A percentile compares a stretch with the other conserved stretches of the same genome.
Evolutionary conservation across 2,113 vertebrate genomes (phyloP).

Genomic region (Oriolus oriolus): DNA sequence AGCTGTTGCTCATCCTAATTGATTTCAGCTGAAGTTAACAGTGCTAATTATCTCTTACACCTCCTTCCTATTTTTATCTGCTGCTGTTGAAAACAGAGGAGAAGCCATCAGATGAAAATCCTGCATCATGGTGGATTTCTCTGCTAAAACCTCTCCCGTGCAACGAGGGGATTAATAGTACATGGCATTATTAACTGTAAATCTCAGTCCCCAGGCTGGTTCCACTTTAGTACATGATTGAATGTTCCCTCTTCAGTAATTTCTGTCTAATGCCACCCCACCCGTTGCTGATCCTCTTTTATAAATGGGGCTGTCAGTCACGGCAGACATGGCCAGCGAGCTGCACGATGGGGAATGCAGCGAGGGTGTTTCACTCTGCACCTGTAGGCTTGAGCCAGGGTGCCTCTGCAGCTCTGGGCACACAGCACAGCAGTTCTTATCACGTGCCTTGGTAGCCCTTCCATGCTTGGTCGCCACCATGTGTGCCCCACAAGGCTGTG

Average conservation of each 20-base stretch:
- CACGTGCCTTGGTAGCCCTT: not conserved
- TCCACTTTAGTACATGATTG: not conserved
- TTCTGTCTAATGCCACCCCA: not conserved
- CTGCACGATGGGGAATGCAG: not conserved
- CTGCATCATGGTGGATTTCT: not conserved
- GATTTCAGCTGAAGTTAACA: not conserved
- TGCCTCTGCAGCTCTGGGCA: not conserved
- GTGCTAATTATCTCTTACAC: not conserved
- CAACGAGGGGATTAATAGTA: not conserved
- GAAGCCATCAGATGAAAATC: not conserved
- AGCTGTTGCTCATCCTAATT: not conserved
- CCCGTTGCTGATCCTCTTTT: not conserved
- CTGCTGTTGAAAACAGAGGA: not conserved
- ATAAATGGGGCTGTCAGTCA: not conserved
- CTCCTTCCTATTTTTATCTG: not conserved
- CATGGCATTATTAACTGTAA: not conserved
- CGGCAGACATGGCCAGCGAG: fast-evolving
- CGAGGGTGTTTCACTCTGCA: fast-evolving
- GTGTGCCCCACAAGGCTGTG: not conserved
- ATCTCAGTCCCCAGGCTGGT: not conserved
- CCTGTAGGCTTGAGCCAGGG: fast-evolving
- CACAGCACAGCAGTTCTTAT: not conserved
- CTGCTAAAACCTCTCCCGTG: not conserved
- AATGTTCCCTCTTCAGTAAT: not conserved
- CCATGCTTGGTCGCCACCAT: not conserved